Base-by-base conservation (phyloP, 1,140 invertebrate species). In the Globodera ellingtonae region DNA sequence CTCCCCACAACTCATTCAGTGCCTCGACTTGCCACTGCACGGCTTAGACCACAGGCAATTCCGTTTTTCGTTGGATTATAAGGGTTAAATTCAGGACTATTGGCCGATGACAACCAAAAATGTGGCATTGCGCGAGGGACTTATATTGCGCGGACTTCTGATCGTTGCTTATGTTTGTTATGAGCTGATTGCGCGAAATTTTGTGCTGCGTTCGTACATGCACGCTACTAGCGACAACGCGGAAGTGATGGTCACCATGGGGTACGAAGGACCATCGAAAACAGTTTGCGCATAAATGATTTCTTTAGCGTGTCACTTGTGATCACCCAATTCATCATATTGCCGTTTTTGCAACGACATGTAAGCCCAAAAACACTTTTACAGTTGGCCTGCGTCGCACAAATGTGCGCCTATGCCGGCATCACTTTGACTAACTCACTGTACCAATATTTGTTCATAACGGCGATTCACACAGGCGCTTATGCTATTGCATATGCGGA, bases 401-500 rank as follows among this genome's bases (percentile, higher is more conserved):
- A 89, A 13, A 70, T 89, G 59, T n/a, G 79, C 18, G 82, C 86
- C 69, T 88, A 88, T 72, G 70, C 77, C 35, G 73, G 78, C 35
- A 85, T 85, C 46, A 82, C 78, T 50, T 89, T 89, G 73, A 84
- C 85, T n/a, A 81, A 78, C n/a, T 83, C 78, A 18, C 79, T 88
- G 66, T 70, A 87, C 44, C 88, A 88, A 78, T 86, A 89, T 79
- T 76, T 88, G 24, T 75, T 84, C 6, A 81, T 88, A 50, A 89
- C 87, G 13, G 87, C 87, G 47, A 56, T 88, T 7, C 87, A 88
- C 72, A 88, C 88, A 6, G 88, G 85, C 7, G 84, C 85, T 24
- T 89, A 88, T 71, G 87, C 87, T n/a, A 82, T 88, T 79, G 88
- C 87, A 3, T 88, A 89, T 74, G 87, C 87, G 13, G 87, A 88